Evolutionary conservation across 2,797 vertebrate species (phyloP).

Genomic region (Champsocephalus gunnari): DNA sequence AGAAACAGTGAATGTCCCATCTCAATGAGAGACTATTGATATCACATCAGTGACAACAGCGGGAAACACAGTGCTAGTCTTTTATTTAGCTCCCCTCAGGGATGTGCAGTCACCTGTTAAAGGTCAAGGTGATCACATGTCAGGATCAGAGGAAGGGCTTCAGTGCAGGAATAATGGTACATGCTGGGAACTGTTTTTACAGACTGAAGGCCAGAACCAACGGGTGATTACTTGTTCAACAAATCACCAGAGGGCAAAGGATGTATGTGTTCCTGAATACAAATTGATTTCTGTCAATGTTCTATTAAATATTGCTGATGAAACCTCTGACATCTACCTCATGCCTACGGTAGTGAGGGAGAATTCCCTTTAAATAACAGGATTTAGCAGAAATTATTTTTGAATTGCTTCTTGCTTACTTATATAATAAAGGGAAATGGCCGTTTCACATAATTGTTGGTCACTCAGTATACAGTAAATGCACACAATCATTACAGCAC

Average conservation of each 20-base stretch:
- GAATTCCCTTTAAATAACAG: background rate
- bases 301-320: background rate
- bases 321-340: background rate
- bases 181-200: conserved; percentile 37
- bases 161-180: conserved; percentile 21
- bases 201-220: conserved; percentile 18
- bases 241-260: conserved; percentile 13
- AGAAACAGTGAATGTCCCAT: conserved; percentile 56
- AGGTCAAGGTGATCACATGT: conserved; percentile 69
- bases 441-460: background rate
- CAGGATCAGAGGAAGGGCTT: conserved; percentile 57
- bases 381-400: background rate
- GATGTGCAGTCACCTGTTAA: conserved; percentile 67
- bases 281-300: background rate
- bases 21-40: conserved; percentile 71
- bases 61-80: conserved; percentile 64
- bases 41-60: conserved; percentile 76
- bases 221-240: conserved; percentile 37
- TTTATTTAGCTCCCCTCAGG: conserved; percentile 62
- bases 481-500: background rate
- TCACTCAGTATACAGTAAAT: background rate
- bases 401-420: background rate
- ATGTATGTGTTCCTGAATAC: conserved; percentile 7
- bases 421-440: background rate
- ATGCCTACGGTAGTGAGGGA: background rate